These are phyloP conservation scores for Sebastes itinus DNA, from an alignment of 2,797 vertebrate species.

Conservation along the genomic window DNA sequence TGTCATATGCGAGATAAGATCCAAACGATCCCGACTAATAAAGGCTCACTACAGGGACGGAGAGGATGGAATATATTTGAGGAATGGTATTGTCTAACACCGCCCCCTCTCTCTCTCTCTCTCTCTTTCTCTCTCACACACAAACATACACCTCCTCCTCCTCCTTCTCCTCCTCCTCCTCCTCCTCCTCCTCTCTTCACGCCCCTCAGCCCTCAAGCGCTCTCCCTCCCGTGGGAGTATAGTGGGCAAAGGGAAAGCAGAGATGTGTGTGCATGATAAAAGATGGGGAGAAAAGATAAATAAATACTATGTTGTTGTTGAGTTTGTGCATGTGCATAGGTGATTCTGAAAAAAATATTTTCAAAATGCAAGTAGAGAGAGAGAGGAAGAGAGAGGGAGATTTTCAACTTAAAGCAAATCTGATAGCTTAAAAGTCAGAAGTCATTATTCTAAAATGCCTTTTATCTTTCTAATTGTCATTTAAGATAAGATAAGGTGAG, in stretches of 20 bases:
- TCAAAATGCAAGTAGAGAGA: neutral
- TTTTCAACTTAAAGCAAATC: neutral
- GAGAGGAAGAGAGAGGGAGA: neutral
- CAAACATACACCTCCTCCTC: neutral
- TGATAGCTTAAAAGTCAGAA: neutral
- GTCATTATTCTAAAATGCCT: neutral
- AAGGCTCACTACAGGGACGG: constrained; percentile 80
- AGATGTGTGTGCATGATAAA: constrained; percentile 83
- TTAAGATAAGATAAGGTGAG: neutral
- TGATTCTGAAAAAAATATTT: constrained; percentile 16
- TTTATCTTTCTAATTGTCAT: neutral
- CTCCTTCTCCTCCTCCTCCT: constrained; percentile 10
- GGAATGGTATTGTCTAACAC: constrained; percentile 83
- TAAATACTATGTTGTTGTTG: constrained; percentile 18
- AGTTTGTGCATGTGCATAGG: constrained; percentile 48
- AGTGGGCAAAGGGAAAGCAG: constrained; percentile 76
- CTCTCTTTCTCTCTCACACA: constrained; percentile 17
- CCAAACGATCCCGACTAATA: constrained; percentile 77
- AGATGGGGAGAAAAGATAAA: constrained; percentile 39
- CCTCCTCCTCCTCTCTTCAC: constrained; percentile 65
- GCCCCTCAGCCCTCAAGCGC: constrained; percentile 74
- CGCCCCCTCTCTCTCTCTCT: constrained; percentile 57
- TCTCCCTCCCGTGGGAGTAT: constrained; percentile 68
- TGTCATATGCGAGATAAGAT: constrained; percentile 75
- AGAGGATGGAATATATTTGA: constrained; percentile 81